A percentile compares a stretch with the other conserved stretches of the same genome.
These are phyloP conservation scores for Drosophila birchii DNA, from an alignment of 2,888 invertebrate genomes.

Conservation along the genomic window DNA sequence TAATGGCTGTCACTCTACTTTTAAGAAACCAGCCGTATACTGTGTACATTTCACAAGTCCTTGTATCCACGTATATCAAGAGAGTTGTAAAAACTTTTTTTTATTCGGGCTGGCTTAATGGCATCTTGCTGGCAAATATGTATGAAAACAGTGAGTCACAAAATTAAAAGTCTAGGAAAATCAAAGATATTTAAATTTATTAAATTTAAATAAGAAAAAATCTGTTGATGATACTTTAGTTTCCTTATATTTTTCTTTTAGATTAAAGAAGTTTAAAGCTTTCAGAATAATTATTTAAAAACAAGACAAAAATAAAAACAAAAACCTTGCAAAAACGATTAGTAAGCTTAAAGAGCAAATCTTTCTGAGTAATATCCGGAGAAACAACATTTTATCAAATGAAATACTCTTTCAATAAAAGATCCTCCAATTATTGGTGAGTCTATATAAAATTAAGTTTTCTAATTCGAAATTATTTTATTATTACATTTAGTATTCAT, in stretches of 20 bases:
- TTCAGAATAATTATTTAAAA: too few species aligned
- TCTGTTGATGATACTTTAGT: not conserved
- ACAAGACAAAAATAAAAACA: too few species aligned
- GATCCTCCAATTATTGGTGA: not conserved
- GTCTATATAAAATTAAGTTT: not conserved
- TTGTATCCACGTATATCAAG: not conserved
- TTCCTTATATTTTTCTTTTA: not conserved
- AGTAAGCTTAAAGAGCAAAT: not conserved
- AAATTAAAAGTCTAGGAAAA: not conserved
- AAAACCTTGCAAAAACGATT: too few species aligned
- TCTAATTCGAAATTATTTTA: not conserved
- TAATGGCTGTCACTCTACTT: constrained; percentile 21
- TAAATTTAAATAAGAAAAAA: not conserved
- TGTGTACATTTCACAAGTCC: not conserved
- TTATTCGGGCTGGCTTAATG: constrained; percentile 13
- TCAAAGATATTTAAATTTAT: not conserved
- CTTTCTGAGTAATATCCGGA: constrained; percentile 1
- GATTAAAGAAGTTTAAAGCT: not conserved
- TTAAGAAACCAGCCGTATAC: constrained; percentile 2
- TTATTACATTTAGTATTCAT: too few species aligned
- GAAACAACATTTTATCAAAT: not conserved
- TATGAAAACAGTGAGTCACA: constrained; percentile 7
- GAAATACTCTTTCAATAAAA: not conserved
- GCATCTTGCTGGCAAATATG: constrained; percentile 15
- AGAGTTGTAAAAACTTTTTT: constrained; percentile 24